Percentiles rank a stretch among this genome's conserved stretches.
Conservation (phyloP, 2,888 invertebrate genomes). For the Eilema griseolum region DNA sequence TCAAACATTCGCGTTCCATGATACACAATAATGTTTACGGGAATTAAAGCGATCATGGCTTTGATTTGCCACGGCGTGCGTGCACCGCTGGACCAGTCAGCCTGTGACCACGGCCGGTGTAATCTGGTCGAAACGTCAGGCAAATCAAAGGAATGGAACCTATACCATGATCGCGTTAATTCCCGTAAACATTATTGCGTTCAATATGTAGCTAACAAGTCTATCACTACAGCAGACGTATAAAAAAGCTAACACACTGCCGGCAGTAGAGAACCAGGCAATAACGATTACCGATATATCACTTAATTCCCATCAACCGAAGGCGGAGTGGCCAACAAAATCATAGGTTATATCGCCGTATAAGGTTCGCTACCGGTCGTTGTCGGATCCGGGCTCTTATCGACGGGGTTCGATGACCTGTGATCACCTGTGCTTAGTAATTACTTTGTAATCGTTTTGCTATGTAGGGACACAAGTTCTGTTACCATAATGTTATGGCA, state of each 20-base stretch:
- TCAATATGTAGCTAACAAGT: too few relatives aligned
- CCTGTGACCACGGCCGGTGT: too few relatives aligned
- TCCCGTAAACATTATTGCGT: too few relatives aligned
- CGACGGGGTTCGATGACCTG: constrained; percentile 40
- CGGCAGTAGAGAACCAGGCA: neutral
- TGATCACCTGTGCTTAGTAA: constrained; percentile 8
- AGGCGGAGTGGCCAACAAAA: constrained; percentile 11
- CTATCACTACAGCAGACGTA: neutral
- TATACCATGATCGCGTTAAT: too few relatives aligned
- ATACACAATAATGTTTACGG: too few relatives aligned
- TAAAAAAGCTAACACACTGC: neutral
- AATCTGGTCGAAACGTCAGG: too few relatives aligned
- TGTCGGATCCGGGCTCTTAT: constrained; percentile 48
- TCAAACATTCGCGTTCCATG: too few relatives aligned
- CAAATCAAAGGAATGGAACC: too few relatives aligned
- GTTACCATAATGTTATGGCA: neutral
- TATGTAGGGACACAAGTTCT: constrained; percentile 10
- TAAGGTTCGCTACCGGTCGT: constrained; percentile 43
- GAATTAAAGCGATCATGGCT: too few relatives aligned
- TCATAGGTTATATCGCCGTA: constrained; percentile 25
- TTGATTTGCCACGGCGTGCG: too few relatives aligned
- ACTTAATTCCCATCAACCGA: constrained; percentile 16
- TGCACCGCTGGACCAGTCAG: too few relatives aligned
- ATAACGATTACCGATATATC: constrained; percentile 11
- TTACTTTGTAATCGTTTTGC: constrained; percentile 19